phyloP scores from a whole-genome alignment of 2,888 invertebrate species.

The Troglohyphantes excavatus region DNA sequence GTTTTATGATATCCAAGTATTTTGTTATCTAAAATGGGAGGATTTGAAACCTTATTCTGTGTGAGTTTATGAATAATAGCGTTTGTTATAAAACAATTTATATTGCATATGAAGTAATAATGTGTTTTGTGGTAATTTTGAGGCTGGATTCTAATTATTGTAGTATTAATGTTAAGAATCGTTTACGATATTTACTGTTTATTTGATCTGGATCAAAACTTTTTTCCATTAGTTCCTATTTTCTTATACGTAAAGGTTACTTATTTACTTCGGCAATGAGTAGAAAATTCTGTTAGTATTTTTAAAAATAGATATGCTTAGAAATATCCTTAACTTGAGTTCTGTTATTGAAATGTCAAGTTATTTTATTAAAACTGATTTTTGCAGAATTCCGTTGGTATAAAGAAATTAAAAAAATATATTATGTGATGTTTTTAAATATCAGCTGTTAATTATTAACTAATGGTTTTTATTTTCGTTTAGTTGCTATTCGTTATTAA shows the following conservation, averaged over 20 bases:
- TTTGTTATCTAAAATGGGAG: neutral
- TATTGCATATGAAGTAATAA: neutral
- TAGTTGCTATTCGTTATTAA: too few relatives aligned
- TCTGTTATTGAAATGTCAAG: too few relatives aligned
- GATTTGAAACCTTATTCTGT: neutral
- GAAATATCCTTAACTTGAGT: too few relatives aligned
- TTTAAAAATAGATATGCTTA: too few relatives aligned
- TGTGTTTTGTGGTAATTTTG: neutral
- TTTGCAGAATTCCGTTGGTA: too few relatives aligned
- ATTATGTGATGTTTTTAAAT: too few relatives aligned
- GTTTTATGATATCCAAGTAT: neutral
- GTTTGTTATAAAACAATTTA: neutral
- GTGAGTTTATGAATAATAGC: neutral
- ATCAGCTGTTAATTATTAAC: too few relatives aligned
- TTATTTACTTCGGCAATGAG: too few relatives aligned
- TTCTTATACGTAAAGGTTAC: neutral
- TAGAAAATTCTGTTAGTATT: too few relatives aligned
- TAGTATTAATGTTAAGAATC: neutral
- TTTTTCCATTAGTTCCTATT: conserved; percentile 4
- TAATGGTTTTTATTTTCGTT: too few relatives aligned
- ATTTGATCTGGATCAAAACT: neutral
- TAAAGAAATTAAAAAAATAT: too few relatives aligned
- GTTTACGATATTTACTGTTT: neutral
- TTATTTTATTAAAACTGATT: too few relatives aligned
- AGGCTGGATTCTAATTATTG: neutral